A percentile compares a stretch with the other conserved stretches of the same genome.
phyloP scores from a whole-genome alignment of 64 coral and sea anemone genomes.

The Actinia equina region DNA sequence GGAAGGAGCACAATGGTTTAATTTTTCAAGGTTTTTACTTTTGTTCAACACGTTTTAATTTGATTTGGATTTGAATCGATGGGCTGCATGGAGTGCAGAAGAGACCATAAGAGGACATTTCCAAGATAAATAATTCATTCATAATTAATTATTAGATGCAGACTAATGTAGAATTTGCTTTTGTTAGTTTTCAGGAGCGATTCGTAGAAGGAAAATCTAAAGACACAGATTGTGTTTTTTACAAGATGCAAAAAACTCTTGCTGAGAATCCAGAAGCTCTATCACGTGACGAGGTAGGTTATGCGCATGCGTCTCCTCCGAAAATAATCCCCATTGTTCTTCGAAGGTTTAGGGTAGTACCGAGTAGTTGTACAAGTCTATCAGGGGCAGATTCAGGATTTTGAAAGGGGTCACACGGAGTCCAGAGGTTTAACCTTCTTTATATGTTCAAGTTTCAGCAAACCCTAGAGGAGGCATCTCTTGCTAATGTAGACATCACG shows the following conservation, averaged over 20 bases:
- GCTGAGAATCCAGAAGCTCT: slow-evolving; percentile 24
- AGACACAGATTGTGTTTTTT: slow-evolving; percentile 44
- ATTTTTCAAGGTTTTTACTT: no score
- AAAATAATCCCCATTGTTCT: no score
- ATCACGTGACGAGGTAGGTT: slow-evolving; percentile 53
- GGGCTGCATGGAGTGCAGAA: no score
- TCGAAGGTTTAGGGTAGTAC: no score
- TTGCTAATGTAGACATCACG: slow-evolving; percentile 62
- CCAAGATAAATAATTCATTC: background rate
- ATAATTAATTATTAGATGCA: background rate
- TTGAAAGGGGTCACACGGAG: no score
- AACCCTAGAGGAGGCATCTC: slow-evolving; percentile 51
- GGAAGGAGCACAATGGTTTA: no score
- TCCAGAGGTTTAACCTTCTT: no score
- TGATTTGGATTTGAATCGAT: no score
- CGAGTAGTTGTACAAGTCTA: no score
- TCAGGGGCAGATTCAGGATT: no score
- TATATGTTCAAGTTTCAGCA: slow-evolving; percentile 28
- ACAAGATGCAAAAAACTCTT: slow-evolving; percentile 55
- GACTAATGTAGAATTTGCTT: background rate
- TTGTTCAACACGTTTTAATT: no score
- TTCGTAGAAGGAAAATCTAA: slow-evolving; percentile 25
- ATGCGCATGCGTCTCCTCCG: background rate
- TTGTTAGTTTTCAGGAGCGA: slow-evolving; percentile 32
- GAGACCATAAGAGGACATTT: background rate